Base-by-base conservation (phyloP, 2,888 invertebrate species). In the Lasioglossum villosulum region DNA sequence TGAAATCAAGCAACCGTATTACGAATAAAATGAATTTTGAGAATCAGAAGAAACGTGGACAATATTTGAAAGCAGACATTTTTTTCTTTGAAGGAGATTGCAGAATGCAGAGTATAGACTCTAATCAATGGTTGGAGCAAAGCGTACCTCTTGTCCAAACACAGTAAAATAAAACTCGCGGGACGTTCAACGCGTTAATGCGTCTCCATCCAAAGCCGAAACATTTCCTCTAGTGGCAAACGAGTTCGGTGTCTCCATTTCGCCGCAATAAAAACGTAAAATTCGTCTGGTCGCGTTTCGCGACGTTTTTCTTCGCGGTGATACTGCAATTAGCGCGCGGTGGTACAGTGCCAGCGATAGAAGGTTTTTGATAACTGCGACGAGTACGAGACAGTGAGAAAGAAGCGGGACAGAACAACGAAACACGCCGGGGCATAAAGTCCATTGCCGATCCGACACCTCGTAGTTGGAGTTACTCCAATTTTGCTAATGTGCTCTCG, bases 401-500 rank as follows among this genome's bases (percentile, higher is more conserved):
- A 39, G 48, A 73, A 37, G 74, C 8, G 34, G 5, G 68, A 37
- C 27, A 45, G 74, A 80, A 81, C 77, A 83, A 79, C 63, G 81
- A 82, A 82, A 83, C 83, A 75, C 76, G 42, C 19, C 23, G 12
- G 30, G 14, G 80, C 75, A 66, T 79, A 83, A 86, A 86, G 88
- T 86, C 82, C 84, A 87, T 86, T 87, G 86, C 66, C 89, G 90
- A 90, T 90, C 84, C 81, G 84, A 90, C 89, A 88, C 90, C 90
- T 90, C 89, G 89, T 90, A 91, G 91, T 94, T 94, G 93, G 93
- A 93, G 92, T 90, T 89, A 87, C 90, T 94, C 94, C 94, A 94
- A 94, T 94, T 94, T 94, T 93, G 88, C 92, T 94, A 94, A 94
- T 94, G 94, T 92, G 93, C 91, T 86, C 91, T 86, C 76, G 80